Conservation (phyloP, 2,113 vertebrate species). For the Chauna torquata region DNA sequence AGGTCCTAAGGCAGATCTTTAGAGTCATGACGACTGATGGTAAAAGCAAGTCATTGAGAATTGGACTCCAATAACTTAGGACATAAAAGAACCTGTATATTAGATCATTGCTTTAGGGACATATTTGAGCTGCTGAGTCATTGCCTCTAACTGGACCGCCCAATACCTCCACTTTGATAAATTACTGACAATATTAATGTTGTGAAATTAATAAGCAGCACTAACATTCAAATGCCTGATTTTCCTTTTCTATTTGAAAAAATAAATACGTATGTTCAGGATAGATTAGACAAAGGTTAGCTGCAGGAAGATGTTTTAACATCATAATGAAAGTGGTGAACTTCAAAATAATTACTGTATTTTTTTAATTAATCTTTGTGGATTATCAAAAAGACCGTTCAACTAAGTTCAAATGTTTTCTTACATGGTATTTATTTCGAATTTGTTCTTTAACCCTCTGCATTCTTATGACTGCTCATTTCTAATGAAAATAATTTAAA, state of each 20-base stretch:
- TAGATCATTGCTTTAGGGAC: conserved; percentile 53
- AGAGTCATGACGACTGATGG: not conserved
- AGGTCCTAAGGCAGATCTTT: not conserved
- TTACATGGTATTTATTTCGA: not conserved
- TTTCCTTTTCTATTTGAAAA: conserved; percentile 48
- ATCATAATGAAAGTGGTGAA: conserved; percentile 25
- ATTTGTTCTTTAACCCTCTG: not conserved
- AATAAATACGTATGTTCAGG: conserved; percentile 2
- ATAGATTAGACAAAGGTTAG: conserved; percentile 36
- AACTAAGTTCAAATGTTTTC: not conserved
- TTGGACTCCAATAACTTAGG: not conserved
- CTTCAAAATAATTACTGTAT: conserved; percentile 39
- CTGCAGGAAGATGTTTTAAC: conserved; percentile 23
- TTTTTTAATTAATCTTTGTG: conserved; percentile 1
- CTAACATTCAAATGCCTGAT: not conserved
- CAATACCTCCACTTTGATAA: conserved; percentile 40
- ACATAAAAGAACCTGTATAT: conserved; percentile 37
- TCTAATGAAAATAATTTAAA: not conserved
- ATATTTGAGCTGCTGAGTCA: conserved; percentile 40
- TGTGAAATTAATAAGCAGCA: conserved; percentile 9
- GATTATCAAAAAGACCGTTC: not conserved
- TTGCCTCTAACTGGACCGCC: not conserved
- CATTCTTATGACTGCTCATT: not conserved
- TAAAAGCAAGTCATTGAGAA: conserved; percentile 5
- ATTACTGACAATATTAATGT: conserved; percentile 1